Base-by-base conservation (phyloP, 2,797 vertebrate genomes). In the Botia kubotai region DNA sequence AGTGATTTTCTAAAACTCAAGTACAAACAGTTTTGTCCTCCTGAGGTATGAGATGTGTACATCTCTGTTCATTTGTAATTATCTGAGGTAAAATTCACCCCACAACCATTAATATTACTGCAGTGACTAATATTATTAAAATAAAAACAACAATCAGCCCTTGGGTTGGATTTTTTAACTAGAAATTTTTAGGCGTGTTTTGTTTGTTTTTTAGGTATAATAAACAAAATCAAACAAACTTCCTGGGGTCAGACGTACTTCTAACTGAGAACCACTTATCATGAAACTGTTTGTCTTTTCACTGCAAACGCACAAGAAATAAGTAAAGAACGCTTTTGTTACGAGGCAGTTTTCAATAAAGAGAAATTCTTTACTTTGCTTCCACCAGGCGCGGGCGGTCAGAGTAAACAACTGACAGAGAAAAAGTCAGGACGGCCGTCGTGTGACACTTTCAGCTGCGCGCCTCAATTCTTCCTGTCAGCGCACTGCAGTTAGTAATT, bases 301-400 rank as follows among this genome's bases (percentile, higher is more conserved):
- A 92, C 87, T 89, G 88, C 82, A 89, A 90, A 89, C 89, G 91
- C 90, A 73, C 43, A 1, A 85, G 53, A 86, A 91, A 87, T 84
- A 87, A 87, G 84, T 87, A 86, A 84, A 86, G 75, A 73, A 78
- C 77, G 87, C 85, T 93, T 84, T 68, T 67, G 62, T 91, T 93
- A 88, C 89, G 90, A 75, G 77, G 0, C 4, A 79, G 68, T 92
- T 93, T 89, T 90, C 87, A 91, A 90, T 89, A 89, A 91, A 91
- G 87, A 93, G 89, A 92, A 91, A 91, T 90, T 88, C 87, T 92
- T 93, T 88, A 91, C 2, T 26, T 60, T 26, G 5, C 10, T 26
- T 60, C 58, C 92, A 92, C 89, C 36, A 85, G 83, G 82, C 85
- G 86, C 80, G 81, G 85, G 88, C 86, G 79, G 79, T 79, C 60